Evolutionary conservation across 2,797 vertebrate genomes (phyloP).

Genomic region (Manis crassicaudata): DNA sequence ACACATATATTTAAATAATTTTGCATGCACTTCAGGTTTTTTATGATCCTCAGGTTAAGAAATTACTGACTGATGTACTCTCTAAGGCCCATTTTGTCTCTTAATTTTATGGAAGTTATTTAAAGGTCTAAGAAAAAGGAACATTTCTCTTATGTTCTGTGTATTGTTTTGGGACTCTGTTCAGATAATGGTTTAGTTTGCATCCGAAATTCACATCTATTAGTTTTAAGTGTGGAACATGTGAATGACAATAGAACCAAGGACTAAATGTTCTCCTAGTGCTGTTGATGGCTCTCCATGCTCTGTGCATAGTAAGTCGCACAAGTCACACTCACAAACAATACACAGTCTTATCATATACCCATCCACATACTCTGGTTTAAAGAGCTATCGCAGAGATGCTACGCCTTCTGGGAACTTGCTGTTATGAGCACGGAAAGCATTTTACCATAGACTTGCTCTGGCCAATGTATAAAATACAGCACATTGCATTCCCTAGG

Average conservation of each 20-base stretch:
- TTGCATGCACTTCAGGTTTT: constrained; percentile 33
- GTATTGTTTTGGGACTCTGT: constrained; percentile 2
- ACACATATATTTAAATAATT: constrained; percentile 36
- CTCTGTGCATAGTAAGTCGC: constrained; percentile 31
- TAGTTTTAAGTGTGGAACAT: constrained; percentile 61
- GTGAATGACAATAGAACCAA: constrained; percentile 63
- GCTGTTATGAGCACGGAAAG: not conserved
- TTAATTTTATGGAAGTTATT: constrained; percentile 55
- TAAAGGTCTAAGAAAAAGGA: constrained; percentile 48
- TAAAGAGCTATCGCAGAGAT: not conserved
- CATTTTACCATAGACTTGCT: not conserved
- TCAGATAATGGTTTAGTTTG: constrained; percentile 62
- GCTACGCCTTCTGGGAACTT: not conserved
- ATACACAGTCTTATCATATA: not conserved
- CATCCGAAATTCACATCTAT: constrained; percentile 62
- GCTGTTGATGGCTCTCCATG: constrained; percentile 12
- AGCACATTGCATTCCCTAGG: constrained; percentile 83
- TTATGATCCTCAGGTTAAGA: constrained; percentile 37
- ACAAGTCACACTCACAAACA: not conserved
- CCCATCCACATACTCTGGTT: not conserved
- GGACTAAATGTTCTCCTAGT: constrained; percentile 60
- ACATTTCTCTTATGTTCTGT: constrained; percentile 45
- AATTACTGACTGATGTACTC: not conserved
- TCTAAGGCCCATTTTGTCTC: constrained; percentile 46
- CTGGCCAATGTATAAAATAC: constrained; percentile 24